Evolutionary conservation across 1,140 invertebrate genomes (phyloP).

Genomic region (Lasioglossum baleicum): DNA sequence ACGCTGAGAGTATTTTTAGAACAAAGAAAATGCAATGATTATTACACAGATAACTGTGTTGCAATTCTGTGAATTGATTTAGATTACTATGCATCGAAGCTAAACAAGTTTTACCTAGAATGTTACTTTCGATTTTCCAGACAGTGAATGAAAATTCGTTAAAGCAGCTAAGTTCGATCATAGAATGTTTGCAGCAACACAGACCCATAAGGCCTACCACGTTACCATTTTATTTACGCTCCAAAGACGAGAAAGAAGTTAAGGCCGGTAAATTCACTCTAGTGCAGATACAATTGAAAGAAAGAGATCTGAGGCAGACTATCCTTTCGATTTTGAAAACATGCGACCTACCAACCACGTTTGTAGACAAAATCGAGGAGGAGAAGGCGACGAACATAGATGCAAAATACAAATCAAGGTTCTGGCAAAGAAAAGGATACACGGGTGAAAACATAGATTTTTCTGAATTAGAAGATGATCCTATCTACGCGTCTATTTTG

Average conservation of each 20-base stretch:
- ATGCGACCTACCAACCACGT: conserved; percentile 91
- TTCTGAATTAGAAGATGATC: conserved; percentile 80
- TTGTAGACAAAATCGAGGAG: conserved; percentile 86
- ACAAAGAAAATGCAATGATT: conserved; percentile 7
- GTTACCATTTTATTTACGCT: conserved; percentile 88
- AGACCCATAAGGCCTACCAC: conserved; percentile 81
- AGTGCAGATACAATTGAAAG: conserved; percentile 86
- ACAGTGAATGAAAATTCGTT: conserved; percentile 94
- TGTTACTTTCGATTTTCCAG: conserved; percentile 78
- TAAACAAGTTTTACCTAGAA: not conserved
- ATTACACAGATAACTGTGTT: not conserved
- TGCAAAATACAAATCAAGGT: conserved; percentile 61
- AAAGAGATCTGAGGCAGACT: conserved; percentile 86
- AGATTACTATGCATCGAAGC: not conserved
- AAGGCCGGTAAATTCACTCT: conserved; percentile 85
- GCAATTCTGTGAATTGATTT: not conserved
- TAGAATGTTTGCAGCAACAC: conserved; percentile 87
- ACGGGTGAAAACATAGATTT: conserved; percentile 74
- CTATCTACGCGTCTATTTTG: conserved; percentile 79
- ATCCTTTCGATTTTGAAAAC: conserved; percentile 88
- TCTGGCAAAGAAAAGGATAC: conserved; percentile 63
- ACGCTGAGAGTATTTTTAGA: conserved; percentile 38
- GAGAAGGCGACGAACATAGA: conserved; percentile 57
- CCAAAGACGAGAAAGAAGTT: conserved; percentile 82
- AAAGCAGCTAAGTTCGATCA: conserved; percentile 91